Evolutionary conservation across 2,888 invertebrate genomes (phyloP).

Genomic region (Cheilosia vernalis): DNA sequence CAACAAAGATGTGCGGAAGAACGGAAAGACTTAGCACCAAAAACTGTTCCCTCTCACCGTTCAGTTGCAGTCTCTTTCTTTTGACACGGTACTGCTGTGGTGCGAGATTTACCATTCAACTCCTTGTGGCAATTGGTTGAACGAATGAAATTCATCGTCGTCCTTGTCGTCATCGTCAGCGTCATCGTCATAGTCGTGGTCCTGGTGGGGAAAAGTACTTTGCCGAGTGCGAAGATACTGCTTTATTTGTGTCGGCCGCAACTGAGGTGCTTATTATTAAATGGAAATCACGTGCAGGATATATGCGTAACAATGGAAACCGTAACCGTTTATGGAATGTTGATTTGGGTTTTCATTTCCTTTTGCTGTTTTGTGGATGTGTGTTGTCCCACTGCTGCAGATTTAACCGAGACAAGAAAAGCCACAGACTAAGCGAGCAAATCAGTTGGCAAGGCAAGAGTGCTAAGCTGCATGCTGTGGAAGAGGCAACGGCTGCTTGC

Average conservation of each 20-base stretch:
- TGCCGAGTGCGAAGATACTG: constrained; percentile 32
- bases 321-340: constrained; percentile 55
- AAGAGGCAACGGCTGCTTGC: constrained; percentile 5
- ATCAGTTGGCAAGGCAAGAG: constrained; percentile 38
- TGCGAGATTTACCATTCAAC: neutral
- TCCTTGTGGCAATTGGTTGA: constrained; percentile 25
- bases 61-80: constrained; percentile 39
- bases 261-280: constrained; percentile 49
- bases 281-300: constrained; percentile 61
- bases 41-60: constrained; percentile 31
- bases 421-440: constrained; percentile 30
- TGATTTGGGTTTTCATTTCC: constrained; percentile 55
- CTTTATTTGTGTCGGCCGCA: constrained; percentile 25
- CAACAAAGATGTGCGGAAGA: constrained; percentile 66
- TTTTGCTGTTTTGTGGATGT: constrained; percentile 9
- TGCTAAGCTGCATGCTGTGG: constrained; percentile 23
- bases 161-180: constrained; percentile 13
- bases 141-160: constrained; percentile 43
- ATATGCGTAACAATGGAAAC: constrained; percentile 63
- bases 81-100: neutral
- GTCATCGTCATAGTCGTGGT: constrained; percentile 27
- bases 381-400: constrained; percentile 7
- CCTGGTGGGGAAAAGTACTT: constrained; percentile 11
- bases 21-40: constrained; percentile 72
- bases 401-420: constrained; percentile 12